Evolutionary conservation across 2,113 vertebrate species (phyloP).

Genomic region (Pristiophorus japonicus): DNA sequence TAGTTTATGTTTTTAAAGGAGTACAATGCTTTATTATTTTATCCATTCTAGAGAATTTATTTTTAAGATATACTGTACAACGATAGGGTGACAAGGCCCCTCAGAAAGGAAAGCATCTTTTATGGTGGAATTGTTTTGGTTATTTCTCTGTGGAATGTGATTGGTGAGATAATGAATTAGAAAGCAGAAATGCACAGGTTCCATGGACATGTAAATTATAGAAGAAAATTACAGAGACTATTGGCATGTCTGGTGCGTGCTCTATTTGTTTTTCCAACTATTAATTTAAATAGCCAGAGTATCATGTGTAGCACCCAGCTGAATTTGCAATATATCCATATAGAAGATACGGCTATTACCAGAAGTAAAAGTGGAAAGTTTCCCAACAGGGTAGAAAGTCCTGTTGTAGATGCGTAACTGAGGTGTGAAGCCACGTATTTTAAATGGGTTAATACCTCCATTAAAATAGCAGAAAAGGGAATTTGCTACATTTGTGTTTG

Average conservation of each 20-base stretch:
- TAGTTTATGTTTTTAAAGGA: background rate
- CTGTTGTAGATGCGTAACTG: too few species aligned
- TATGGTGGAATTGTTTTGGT: background rate
- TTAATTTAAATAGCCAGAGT: too few species aligned
- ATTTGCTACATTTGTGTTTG: too few species aligned
- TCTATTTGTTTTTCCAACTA: too few species aligned
- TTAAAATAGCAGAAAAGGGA: too few species aligned
- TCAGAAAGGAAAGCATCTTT: background rate
- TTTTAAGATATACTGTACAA: background rate
- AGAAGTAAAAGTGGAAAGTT: too few species aligned
- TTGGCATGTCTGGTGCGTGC: background rate
- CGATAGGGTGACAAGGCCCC: background rate
- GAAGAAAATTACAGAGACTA: background rate
- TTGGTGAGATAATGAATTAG: background rate
- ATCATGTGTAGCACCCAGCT: background rate
- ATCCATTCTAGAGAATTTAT: background rate
- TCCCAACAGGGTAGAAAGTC: too few species aligned
- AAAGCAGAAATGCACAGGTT: background rate
- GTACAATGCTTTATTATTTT: background rate
- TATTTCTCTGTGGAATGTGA: background rate
- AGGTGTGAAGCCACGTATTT: too few species aligned
- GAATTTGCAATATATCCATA: background rate
- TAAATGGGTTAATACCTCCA: too few species aligned
- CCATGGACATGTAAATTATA: background rate
- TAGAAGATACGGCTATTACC: too few species aligned